Evolutionary conservation across 2,797 vertebrate genomes (phyloP).

Genomic region (Galago senegalensis): DNA sequence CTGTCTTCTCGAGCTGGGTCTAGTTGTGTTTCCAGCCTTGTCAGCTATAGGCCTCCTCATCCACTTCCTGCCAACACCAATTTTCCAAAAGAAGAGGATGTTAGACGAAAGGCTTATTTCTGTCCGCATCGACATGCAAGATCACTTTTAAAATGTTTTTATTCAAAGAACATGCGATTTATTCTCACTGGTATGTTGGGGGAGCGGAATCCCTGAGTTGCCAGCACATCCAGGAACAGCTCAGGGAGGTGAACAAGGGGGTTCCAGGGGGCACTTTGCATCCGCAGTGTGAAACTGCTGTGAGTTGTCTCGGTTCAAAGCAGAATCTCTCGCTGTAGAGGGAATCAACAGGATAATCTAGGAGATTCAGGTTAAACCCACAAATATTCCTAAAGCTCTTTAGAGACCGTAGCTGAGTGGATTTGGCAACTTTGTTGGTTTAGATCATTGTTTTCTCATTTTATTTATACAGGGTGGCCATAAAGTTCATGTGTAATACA

Average conservation of each 20-base stretch:
- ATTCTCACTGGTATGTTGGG: not conserved
- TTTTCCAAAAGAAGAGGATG: not conserved
- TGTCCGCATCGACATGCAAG: not conserved
- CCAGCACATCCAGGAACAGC: not conserved
- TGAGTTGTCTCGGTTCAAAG: not conserved
- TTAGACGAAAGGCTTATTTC: conserved; percentile 1
- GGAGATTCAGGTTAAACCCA: not conserved
- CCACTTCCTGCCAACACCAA: not conserved
- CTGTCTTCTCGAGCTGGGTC: not conserved
- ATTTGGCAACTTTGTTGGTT: not conserved
- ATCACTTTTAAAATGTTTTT: not conserved
- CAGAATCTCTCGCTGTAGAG: not conserved
- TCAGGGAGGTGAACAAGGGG: not conserved
- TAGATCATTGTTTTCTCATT: not conserved
- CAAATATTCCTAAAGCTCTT: not conserved
- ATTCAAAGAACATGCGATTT: not conserved
- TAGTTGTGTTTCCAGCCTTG: not conserved
- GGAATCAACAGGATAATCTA: not conserved
- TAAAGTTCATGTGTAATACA: no score
- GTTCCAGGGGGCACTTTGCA: not conserved
- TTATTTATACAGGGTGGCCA: not conserved
- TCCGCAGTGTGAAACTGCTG: not conserved
- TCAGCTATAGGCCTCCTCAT: not conserved
- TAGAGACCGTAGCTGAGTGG: not conserved
- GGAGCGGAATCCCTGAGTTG: not conserved